A percentile compares a stretch with the other conserved stretches of the same genome.
These are phyloP conservation scores for Melanostigma gelatinosum DNA, from an alignment of 2,113 vertebrate species.

Conservation along the genomic window DNA sequence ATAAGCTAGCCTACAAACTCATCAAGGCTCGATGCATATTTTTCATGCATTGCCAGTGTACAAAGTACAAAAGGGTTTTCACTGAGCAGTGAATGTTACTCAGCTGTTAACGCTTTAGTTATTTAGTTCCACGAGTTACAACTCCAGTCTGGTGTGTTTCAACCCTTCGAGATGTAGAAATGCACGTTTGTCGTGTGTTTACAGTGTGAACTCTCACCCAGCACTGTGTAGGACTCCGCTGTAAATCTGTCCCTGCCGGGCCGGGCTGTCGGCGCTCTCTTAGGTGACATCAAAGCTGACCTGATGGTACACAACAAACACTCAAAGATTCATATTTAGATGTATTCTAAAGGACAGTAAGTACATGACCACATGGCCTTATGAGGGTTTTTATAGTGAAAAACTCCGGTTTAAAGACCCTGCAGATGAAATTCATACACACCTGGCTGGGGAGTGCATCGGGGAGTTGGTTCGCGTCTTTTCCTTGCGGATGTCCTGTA, in stretches of 20 bases:
- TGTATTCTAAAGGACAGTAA: neutral
- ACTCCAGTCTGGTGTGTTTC: neutral
- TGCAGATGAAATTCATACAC: neutral
- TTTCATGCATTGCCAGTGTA: neutral
- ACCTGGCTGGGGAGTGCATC: slow-evolving; percentile 95
- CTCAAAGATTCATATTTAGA: neutral
- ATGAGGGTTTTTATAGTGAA: too few species aligned
- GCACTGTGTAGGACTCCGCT: slow-evolving; percentile 95
- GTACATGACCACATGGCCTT: neutral
- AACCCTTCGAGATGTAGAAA: neutral
- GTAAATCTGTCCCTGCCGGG: slow-evolving; percentile 93
- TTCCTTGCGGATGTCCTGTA: slow-evolving; percentile 95
- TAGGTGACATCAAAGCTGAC: slow-evolving; percentile 89
- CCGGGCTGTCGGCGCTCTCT: slow-evolving; percentile 87
- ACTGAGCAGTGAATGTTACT: too few species aligned
- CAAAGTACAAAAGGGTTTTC: too few species aligned
- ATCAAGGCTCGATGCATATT: neutral
- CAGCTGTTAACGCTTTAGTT: too few species aligned
- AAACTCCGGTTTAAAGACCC: neutral
- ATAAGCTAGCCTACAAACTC: too few species aligned
- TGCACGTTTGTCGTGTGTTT: neutral
- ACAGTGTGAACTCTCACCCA: slow-evolving; percentile 83
- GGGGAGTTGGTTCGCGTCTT: slow-evolving; percentile 92
- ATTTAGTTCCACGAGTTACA: neutral
- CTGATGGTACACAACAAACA: slow-evolving; percentile 70